These are phyloP conservation scores for Brevimyrus niger DNA, from an alignment of 2,113 vertebrate species.

Conservation along the genomic window DNA sequence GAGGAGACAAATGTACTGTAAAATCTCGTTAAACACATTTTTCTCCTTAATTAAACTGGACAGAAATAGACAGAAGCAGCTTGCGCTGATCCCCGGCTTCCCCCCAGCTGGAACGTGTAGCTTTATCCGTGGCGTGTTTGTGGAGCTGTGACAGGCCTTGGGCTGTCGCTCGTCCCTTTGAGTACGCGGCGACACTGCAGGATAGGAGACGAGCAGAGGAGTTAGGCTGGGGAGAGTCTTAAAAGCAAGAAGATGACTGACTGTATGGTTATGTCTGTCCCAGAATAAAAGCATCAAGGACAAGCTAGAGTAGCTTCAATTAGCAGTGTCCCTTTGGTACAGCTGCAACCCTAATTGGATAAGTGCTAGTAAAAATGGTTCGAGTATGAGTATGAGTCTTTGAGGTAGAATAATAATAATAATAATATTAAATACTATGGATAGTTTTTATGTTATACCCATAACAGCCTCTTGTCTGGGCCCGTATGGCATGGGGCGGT, in stretches of 20 bases:
- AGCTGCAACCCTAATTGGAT: not conserved
- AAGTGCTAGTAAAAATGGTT: not conserved
- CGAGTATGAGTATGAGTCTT: not conserved
- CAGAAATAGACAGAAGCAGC: not conserved
- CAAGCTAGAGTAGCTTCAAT: not conserved
- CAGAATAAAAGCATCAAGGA: not conserved
- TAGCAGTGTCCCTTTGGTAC: not conserved
- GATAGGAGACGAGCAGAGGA: not conserved
- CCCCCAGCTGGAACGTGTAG: not conserved
- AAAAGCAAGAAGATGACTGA: not conserved
- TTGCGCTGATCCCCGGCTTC: not conserved
- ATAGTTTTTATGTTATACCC: not conserved
- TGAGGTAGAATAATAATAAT: not conserved
- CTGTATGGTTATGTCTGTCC: not conserved
- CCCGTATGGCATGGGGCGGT: not conserved
- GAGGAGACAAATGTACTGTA: not conserved
- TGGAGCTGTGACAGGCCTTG: not conserved
- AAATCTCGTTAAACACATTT: constrained; percentile 7
- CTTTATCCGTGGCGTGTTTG: not conserved
- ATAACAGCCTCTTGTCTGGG: not conserved
- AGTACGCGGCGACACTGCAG: not conserved
- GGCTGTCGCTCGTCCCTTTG: not conserved
- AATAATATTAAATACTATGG: not conserved
- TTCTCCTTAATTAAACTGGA: not conserved
- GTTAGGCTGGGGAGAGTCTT: not conserved